Conservation (phyloP, 2,888 invertebrate species). For the Drosophila pseudotalamancana region DNA sequence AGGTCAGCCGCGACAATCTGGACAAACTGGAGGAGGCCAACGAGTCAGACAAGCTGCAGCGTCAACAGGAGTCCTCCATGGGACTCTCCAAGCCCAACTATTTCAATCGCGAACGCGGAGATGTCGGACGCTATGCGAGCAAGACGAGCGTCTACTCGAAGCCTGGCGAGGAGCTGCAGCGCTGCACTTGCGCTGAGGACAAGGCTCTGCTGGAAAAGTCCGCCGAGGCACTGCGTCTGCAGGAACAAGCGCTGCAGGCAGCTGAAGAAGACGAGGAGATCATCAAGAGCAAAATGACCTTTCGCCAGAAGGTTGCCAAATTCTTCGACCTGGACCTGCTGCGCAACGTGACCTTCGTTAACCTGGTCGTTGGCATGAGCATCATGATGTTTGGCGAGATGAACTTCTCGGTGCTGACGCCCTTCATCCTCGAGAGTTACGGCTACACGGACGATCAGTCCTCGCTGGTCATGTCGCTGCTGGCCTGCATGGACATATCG, state of each 20-base stretch:
- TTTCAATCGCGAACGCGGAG: slow-evolving; percentile 87
- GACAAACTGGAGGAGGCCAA: slow-evolving; percentile 40
- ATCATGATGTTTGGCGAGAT: slow-evolving; percentile 90
- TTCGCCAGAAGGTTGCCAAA: slow-evolving; percentile 86
- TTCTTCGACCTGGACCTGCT: slow-evolving; percentile 90
- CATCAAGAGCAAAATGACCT: slow-evolving; percentile 83
- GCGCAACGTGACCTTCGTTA: slow-evolving; percentile 88
- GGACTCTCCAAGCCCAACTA: slow-evolving; percentile 84
- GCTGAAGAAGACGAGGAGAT: slow-evolving; percentile 79
- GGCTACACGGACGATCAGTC: slow-evolving; percentile 86
- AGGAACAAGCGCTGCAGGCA: slow-evolving; percentile 40
- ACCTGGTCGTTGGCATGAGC: slow-evolving; percentile 89
- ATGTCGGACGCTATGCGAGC: slow-evolving; percentile 77
- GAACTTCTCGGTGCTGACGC: slow-evolving; percentile 90
- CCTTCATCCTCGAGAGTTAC: slow-evolving; percentile 89
- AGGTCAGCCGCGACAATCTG: slow-evolving; percentile 58
- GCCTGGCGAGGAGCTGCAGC: slow-evolving; percentile 56
- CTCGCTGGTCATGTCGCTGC: slow-evolving; percentile 89
- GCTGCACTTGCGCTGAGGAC: slow-evolving; percentile 82
- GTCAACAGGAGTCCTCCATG: slow-evolving; percentile 10
- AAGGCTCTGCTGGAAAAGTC: slow-evolving; percentile 74
- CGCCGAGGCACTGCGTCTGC: slow-evolving; percentile 49
- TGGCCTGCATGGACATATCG: slow-evolving; percentile 88
- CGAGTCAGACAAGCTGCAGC: slow-evolving; percentile 10
- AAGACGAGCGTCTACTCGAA: slow-evolving; percentile 80